Base-by-base conservation (phyloP, 2,888 invertebrate genomes). In the Nesidiocoris tenuis region DNA sequence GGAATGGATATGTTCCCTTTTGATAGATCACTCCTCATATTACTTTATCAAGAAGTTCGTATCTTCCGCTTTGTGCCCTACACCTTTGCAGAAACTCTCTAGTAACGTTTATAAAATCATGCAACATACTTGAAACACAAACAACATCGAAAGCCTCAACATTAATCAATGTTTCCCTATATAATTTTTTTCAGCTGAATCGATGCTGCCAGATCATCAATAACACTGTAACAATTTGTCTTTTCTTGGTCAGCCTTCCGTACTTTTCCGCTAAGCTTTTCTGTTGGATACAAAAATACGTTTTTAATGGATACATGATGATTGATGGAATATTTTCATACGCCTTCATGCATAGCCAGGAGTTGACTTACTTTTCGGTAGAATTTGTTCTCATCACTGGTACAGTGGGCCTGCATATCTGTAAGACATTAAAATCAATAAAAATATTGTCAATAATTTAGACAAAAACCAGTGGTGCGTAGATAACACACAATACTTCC, bases 341-440 rank as follows among this genome's bases (percentile, higher is more conserved):
- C n/a, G n/a, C n/a, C n/a, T n/a, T n/a, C n/a, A n/a, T n/a, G n/a
- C n/a, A n/a, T n/a, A n/a, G n/a, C n/a, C n/a, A n/a, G n/a, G n/a
- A n/a, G n/a, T n/a, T n/a, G n/a, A 25, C 79, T 75, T 79, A 79
- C 79, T 77, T 79, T 61, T 79, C 79, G 18, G 77, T 78, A 9
- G 78, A 79, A 68, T 79, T 79, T 9, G 76, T 71, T 72, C 80
- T 79, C 78, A 79, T 79, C 19, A 80, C 77, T 65, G 81, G 80
- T 56, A 80, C 77, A 17, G 79, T 79, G 61, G 81, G 80, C 66
- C 79, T 79, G 78, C 79, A 80, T 80, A 82, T 81, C 79, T 79
- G 70, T 23, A 79, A 79, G 61, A 65, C 21, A 74, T n/a, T n/a
- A n/a, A n/a, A n/a, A n/a, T n/a, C n/a, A n/a, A n/a, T n/a, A n/a